Evolutionary conservation across 2,113 vertebrate species (phyloP), one percentile per base, ranked within the genome.

Genomic region (Tachysurus fulvidraco): DNA sequence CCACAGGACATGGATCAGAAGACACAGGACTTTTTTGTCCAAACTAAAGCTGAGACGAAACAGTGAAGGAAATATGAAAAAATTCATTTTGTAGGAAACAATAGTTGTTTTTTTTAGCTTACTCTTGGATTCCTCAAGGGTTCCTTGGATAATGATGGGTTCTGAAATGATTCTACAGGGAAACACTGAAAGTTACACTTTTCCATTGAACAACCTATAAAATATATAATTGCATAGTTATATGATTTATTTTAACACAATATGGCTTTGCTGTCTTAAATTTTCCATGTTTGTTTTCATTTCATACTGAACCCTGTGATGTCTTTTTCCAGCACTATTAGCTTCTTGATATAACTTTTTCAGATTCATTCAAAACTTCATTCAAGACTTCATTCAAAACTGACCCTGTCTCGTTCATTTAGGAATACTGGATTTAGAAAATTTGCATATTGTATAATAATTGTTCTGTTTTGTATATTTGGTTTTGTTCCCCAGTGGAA

Each of bases 51-150:
- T 94, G 54, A 93, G 91, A 74, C 91, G 93, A 57, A 91, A 92
- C 67, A 89, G 92, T 94, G 92, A 10, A 93, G 91, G 62, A 94
- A 91, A 79, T 93, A 92, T 4, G 93, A 95, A 87, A 92, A 94
- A 87, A 91, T 95, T n/a, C 81, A 87, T 64, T 96, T 95, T 91
- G 94, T 95, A 30, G n/a, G 54, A 54, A 28, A 16, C n/a, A 30
- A 30, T 36, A 36, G 2, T 36, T n/a, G n/a, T n/a, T n/a, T n/a
- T n/a, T 36, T 36, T 36, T 36, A 50, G 46, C 2, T 50, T 50
- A 1, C 36, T 36, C 46, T 50, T 7, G n/a, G 14, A 11, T 19
- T 79, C 13, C 46, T 78, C n/a, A 55, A 55, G 25, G 6, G 76
- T 55, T 78, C n/a, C 7, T 78, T 30, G 12, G 52, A 78, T 8